Percentiles rank a stretch among this genome's conserved stretches.
phyloP scores from a whole-genome alignment of 1,140 invertebrate genomes.

The Bombus balteatus region DNA sequence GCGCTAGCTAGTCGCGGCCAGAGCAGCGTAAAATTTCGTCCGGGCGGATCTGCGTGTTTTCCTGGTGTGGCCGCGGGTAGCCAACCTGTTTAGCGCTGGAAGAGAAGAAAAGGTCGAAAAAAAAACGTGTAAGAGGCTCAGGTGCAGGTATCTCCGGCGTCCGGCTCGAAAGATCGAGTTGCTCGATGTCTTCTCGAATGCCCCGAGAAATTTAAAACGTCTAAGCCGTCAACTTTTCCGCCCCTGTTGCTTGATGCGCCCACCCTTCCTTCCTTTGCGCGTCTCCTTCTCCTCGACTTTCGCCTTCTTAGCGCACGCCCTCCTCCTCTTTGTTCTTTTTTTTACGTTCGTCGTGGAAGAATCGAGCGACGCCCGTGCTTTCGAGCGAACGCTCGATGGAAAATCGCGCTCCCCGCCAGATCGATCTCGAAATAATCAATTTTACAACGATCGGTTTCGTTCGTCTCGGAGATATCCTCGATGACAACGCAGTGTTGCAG shows the following conservation, averaged over 20 bases:
- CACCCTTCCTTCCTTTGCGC: neutral
- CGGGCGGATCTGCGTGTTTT: constrained; percentile 4
- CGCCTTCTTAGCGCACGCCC: neutral
- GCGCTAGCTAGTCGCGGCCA: no score
- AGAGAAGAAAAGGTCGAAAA: constrained; percentile 7
- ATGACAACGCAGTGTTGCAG: neutral
- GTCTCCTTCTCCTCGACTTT: neutral
- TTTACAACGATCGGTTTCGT: neutral
- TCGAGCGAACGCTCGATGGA: neutral
- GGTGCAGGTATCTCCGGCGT: constrained; percentile 78
- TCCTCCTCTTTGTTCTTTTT: no score
- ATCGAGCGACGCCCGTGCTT: neutral
- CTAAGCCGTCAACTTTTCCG: constrained; percentile 78
- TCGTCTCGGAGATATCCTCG: no score
- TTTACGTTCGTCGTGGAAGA: neutral
- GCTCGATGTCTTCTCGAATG: constrained; percentile 79
- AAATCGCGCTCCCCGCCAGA: neutral
- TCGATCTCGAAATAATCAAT: neutral
- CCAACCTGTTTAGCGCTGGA: constrained; percentile 56
- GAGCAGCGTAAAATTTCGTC: constrained; percentile 42
- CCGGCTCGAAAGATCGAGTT: constrained; percentile 82
- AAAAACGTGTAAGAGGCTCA: constrained; percentile 79
- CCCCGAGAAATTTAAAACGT: constrained; percentile 80
- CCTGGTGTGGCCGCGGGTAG: neutral
- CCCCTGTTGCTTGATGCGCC: constrained; percentile 58